A percentile compares a stretch with the other conserved stretches of the same genome.
phyloP scores from a whole-genome alignment of 1,140 invertebrate genomes.

The Galleria mellonella region DNA sequence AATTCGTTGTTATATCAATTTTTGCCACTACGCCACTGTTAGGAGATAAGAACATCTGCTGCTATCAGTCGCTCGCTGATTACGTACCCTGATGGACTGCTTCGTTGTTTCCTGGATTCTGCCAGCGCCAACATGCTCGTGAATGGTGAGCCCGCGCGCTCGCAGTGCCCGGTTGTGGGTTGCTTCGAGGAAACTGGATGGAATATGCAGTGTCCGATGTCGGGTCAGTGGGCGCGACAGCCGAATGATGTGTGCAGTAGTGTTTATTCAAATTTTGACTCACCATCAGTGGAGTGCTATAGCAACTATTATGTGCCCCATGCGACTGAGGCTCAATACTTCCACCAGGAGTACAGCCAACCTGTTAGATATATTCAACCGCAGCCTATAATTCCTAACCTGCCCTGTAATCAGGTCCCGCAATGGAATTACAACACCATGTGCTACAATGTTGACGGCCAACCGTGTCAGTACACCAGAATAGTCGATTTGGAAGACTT shows the following conservation, averaged over 20 bases:
- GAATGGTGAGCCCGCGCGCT: slow-evolving; percentile 29
- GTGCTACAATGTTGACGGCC: slow-evolving; percentile 77
- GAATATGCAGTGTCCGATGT: slow-evolving; percentile 41
- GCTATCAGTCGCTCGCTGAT: slow-evolving; percentile 63
- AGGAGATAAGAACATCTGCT: slow-evolving; percentile 58
- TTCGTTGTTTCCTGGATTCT: slow-evolving; percentile 27
- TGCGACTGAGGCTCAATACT: slow-evolving; percentile 10
- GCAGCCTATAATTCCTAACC: slow-evolving; percentile 19
- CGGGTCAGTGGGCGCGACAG: slow-evolving; percentile 33
- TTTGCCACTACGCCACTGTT: slow-evolving; percentile 51
- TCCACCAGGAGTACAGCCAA: slow-evolving; percentile 24
- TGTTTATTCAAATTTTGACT: slow-evolving; percentile 28
- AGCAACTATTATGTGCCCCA: slow-evolving; percentile 25
- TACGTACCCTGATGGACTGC: slow-evolving; percentile 58
- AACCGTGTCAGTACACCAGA: slow-evolving; percentile 77
- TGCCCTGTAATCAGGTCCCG: slow-evolving; percentile 73
- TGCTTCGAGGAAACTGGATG: slow-evolving; percentile 34
- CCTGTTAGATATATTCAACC: slow-evolving; percentile 8
- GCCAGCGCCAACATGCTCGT: slow-evolving; percentile 40
- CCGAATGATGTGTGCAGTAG: slow-evolving; percentile 28
- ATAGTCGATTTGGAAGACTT: slow-evolving; percentile 81
- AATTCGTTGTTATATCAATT: slow-evolving; percentile 49
- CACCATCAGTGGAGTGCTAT: slow-evolving; percentile 38
- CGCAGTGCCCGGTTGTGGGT: slow-evolving; percentile 33
- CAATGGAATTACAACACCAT: slow-evolving; percentile 77